These are phyloP conservation scores for Gobio gobio DNA, from an alignment of 2,113 vertebrate genomes.

Conservation along the genomic window DNA sequence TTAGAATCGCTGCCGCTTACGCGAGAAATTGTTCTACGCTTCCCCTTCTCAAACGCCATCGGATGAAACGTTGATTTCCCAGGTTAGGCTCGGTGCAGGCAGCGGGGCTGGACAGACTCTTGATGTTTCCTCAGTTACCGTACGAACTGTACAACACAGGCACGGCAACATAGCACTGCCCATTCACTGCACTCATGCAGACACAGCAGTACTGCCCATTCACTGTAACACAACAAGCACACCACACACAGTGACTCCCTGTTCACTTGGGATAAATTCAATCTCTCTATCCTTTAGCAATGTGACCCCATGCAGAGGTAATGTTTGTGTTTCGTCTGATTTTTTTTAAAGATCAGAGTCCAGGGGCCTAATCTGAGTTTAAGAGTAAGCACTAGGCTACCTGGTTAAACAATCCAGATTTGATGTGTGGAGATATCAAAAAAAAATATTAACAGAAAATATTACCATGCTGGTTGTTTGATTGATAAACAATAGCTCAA, in stretches of 20 bases:
- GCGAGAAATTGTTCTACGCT: background rate
- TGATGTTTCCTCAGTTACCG: conserved; percentile 36
- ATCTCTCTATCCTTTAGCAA: background rate
- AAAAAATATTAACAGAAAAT: background rate
- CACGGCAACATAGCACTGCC: conserved; percentile 1
- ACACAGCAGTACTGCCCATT: background rate
- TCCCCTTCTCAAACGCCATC: background rate
- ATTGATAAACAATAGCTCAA: background rate
- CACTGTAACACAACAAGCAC: background rate
- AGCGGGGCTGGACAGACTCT: conserved; percentile 35
- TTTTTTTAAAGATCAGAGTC: background rate
- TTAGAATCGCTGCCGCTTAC: conserved; percentile 10
- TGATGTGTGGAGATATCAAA: background rate
- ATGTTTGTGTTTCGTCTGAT: background rate
- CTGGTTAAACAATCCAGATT: background rate
- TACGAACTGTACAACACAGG: conserved; percentile 35
- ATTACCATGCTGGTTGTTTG: background rate
- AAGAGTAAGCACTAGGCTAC: background rate
- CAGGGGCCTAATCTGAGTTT: conserved; percentile 3
- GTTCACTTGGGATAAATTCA: background rate
- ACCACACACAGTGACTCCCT: background rate
- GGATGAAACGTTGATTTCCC: background rate
- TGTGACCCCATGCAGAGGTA: background rate
- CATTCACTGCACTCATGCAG: conserved; percentile 29
- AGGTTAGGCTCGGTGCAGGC: background rate